Evolutionary conservation across 1,140 invertebrate genomes (phyloP).

Genomic region (Drosophila paulistorum): DNA sequence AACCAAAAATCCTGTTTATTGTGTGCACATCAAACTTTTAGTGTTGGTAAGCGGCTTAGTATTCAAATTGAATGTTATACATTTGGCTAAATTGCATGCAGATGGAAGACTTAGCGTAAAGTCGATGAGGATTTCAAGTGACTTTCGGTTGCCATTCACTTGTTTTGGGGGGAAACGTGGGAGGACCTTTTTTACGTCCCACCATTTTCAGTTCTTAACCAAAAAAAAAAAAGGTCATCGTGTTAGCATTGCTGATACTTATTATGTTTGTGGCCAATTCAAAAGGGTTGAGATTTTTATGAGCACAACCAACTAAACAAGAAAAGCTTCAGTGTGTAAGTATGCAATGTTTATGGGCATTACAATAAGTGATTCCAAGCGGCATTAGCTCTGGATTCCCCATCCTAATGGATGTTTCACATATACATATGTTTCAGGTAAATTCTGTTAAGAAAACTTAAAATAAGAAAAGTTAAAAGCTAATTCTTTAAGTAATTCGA

Average conservation of each 20-base stretch:
- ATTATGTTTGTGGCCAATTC: conserved; percentile 29
- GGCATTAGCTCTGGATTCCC: conserved; percentile 1
- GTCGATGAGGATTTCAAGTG: conserved; percentile 58
- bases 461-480: too few species aligned
- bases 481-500: too few species aligned
- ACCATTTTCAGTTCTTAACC: neutral
- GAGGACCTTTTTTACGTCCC: conserved; percentile 6
- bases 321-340: conserved; percentile 38
- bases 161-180: neutral
- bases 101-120: conserved; percentile 68
- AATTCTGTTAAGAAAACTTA: neutral
- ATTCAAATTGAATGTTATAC: conserved; percentile 82
- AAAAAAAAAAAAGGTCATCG: conserved; percentile 46
- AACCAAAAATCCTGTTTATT: conserved; percentile 80
- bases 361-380: conserved; percentile 30
- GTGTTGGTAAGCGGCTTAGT: conserved; percentile 81
- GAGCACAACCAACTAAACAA: conserved; percentile 13
- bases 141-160: conserved; percentile 66
- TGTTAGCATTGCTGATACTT: conserved; percentile 41
- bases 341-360: conserved; percentile 52
- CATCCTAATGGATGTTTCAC: neutral
- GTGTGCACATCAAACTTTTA: conserved; percentile 81
- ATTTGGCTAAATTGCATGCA: conserved; percentile 79
- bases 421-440: neutral
- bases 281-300: conserved; percentile 36